A percentile compares a stretch with the other conserved stretches of the same genome.
Evolutionary conservation across 2,113 vertebrate species (phyloP).

Genomic region (Triplophysa tibetana): DNA sequence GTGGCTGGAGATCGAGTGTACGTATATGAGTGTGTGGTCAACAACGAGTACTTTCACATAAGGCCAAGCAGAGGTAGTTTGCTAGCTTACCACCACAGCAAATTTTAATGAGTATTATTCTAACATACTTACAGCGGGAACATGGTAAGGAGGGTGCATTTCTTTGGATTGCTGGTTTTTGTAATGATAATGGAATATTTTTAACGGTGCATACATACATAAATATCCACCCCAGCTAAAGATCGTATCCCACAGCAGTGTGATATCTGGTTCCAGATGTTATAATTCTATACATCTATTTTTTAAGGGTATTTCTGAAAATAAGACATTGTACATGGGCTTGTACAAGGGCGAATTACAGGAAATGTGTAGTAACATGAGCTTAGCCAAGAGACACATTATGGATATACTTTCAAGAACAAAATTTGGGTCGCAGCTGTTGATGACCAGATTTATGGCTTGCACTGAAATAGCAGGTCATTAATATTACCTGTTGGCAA

Average conservation of each 20-base stretch:
- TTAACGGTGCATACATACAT: slow-evolving; percentile 58
- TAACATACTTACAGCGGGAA: slow-evolving; percentile 61
- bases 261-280: slow-evolving; percentile 42
- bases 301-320: slow-evolving; percentile 31
- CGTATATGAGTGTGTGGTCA: slow-evolving; percentile 66
- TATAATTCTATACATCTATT: slow-evolving; percentile 22
- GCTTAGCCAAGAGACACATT: slow-evolving; percentile 8
- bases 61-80: slow-evolving; percentile 50
- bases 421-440: slow-evolving; percentile 26
- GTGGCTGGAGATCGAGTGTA: slow-evolving; percentile 56
- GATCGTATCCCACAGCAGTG: slow-evolving; percentile 45
- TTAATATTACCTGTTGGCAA: slow-evolving; percentile 5
- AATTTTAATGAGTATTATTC: slow-evolving; percentile 72
- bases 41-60: slow-evolving; percentile 65
- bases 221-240: slow-evolving; percentile 44
- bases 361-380: slow-evolving; percentile 20
- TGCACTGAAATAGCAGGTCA: neutral
- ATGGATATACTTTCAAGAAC: slow-evolving; percentile 14
- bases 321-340: slow-evolving; percentile 29
- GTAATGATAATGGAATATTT: slow-evolving; percentile 67
- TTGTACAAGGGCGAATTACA: slow-evolving; percentile 11
- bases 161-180: slow-evolving; percentile 58
- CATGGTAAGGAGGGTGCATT: slow-evolving; percentile 46
- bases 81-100: slow-evolving; percentile 64
- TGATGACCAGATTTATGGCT: slow-evolving; percentile 16